A percentile compares a stretch with the other conserved stretches of the same genome.
Conservation (phyloP, 2,113 vertebrate species). For the Fregata magnificens region DNA sequence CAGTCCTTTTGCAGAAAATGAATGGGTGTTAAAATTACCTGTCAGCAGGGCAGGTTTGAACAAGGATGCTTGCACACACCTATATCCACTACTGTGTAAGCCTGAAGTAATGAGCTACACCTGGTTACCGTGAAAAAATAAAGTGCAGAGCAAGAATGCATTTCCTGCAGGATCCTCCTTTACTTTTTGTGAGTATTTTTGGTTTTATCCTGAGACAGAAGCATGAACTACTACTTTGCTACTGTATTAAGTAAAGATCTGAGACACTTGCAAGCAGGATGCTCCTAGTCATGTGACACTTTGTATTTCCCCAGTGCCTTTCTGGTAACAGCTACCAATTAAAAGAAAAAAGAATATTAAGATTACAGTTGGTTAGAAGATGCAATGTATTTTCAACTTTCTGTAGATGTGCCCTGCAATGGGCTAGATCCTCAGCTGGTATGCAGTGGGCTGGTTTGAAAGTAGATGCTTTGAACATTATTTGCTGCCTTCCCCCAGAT, state of each 20-base stretch:
- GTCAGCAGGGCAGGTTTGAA: slow-evolving; percentile 62
- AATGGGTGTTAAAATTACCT: slow-evolving; percentile 46
- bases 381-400: not conserved
- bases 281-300: not conserved
- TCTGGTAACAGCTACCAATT: not conserved
- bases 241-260: not conserved
- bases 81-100: slow-evolving; percentile 2
- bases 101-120: slow-evolving; percentile 34
- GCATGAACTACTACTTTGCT: not conserved
- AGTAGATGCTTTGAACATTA: not conserved
- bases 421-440: not conserved
- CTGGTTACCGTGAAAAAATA: slow-evolving; percentile 17
- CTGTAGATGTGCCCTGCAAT: not conserved
- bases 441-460: not conserved
- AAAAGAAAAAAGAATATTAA: not conserved
- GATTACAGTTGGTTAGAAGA: not conserved
- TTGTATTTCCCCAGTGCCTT: not conserved
- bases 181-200: not conserved
- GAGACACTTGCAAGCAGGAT: not conserved
- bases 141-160: not conserved
- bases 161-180: not conserved
- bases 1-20: not conserved
- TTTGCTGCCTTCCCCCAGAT: not conserved
- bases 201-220: not conserved
- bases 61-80: slow-evolving; percentile 48